Percentiles rank a stretch among this genome's conserved stretches.
Conservation (phyloP, 2,113 vertebrate species). For the Atrichornis clamosus region DNA sequence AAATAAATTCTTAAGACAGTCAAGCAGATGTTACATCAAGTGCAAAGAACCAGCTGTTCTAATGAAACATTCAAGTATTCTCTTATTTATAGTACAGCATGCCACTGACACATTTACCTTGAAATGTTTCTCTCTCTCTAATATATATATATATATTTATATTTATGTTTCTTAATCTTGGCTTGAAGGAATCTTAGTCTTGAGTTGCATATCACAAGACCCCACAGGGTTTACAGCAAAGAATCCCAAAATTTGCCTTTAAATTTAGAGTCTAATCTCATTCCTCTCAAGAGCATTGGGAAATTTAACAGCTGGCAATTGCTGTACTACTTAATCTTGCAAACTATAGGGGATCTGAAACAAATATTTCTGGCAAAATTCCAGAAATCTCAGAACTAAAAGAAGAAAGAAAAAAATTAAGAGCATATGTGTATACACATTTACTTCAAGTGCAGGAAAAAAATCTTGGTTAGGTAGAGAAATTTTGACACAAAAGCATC, state of each 20-base stretch:
- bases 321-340: neutral
- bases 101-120: neutral
- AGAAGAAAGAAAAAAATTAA: neutral
- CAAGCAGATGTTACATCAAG: slow-evolving; percentile 24
- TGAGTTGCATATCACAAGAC: neutral
- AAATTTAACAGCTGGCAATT: neutral
- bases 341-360: neutral
- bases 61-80: slow-evolving; percentile 3
- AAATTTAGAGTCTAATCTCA: neutral
- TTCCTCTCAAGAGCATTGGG: neutral
- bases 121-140: neutral
- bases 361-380: neutral
- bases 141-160: neutral
- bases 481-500: neutral
- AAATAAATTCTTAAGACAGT: slow-evolving; percentile 40
- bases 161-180: neutral
- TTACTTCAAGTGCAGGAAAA: neutral
- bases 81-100: slow-evolving; percentile 39
- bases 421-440: neutral
- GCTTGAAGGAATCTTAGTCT: neutral
- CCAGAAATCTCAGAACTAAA: neutral
- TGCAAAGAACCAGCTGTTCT: slow-evolving; percentile 3
- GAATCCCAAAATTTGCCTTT: neutral
- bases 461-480: neutral
- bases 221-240: neutral